A percentile compares a stretch with the other conserved stretches of the same genome.
These are phyloP conservation scores for Ploceus nigricollis DNA, from an alignment of 2,113 vertebrate genomes.

Conservation along the genomic window DNA sequence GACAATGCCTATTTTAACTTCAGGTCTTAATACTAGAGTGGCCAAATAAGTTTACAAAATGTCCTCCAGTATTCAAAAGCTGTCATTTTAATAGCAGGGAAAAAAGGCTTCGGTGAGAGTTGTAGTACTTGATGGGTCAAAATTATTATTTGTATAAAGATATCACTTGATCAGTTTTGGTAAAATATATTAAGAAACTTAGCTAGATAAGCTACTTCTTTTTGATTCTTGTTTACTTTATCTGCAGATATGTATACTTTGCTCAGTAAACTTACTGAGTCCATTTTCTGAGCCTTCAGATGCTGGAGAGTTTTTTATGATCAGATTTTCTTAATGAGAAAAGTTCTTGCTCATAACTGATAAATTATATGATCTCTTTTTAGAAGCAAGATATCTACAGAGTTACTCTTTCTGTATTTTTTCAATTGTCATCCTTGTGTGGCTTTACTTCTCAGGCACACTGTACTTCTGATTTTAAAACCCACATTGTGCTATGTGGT, in stretches of 20 bases:
- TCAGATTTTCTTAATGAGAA: not conserved
- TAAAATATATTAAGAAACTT: not conserved
- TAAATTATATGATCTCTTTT: not conserved
- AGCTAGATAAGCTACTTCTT: not conserved
- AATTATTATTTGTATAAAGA: not conserved
- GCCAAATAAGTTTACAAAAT: not conserved
- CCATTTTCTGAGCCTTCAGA: not conserved
- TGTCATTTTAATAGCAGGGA: not conserved
- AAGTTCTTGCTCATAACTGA: not conserved
- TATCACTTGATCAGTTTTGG: not conserved
- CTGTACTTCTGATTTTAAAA: not conserved
- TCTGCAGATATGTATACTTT: not conserved
- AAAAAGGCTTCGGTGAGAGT: not conserved
- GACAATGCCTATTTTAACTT: not conserved
- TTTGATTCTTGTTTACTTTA: not conserved
- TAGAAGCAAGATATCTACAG: not conserved
- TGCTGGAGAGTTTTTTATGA: not conserved
- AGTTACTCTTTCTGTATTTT: not conserved
- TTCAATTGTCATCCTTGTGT: not conserved
- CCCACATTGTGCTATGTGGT: not conserved
- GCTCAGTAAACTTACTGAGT: not conserved
- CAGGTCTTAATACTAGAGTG: not conserved
- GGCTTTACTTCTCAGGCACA: not conserved
- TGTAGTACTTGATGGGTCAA: not conserved
- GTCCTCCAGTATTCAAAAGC: not conserved